Evolutionary conservation across 2,797 vertebrate genomes (phyloP), one percentile per base, ranked within the genome.

Genomic region (Vireo griseus): DNA sequence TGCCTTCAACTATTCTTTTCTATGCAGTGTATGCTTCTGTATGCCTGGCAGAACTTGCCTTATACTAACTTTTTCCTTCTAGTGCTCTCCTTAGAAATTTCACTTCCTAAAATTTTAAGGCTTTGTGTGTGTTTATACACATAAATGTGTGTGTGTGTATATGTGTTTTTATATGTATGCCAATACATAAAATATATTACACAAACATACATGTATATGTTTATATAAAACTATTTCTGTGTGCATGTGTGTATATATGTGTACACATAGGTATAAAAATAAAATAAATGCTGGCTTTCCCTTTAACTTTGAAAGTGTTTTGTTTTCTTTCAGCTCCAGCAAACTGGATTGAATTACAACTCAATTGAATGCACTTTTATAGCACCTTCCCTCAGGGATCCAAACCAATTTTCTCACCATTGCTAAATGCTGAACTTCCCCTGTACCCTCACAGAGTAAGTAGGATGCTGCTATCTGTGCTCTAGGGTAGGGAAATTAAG

Each of bases 381-480:
- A 72, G 58, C 79, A 86, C 76, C 66, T 92, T 92, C 92, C 82
- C 89, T 94, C 54, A 29, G 89, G 82, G 73, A 80, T 78, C 51
- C 81, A 55, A 96, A 94, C 11, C 69, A 66, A 88, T 94, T 95
- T 96, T 93, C 87, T 91, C 74, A 73, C 48, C 75, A 16, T 55
- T 88, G 44, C 85, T 86, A 94, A 94, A 75, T 35, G 86, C 74
- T 78, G 93, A 90, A 84, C 86, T 90, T 95, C 40, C 58, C 63
- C 73, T 90, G 10, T 29, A 33, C 15, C 8, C 68, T 92, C 0
- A 0, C 19, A 47, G 75, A 69, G 62, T 80, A 58, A 59, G 84
- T 54, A 59, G 62, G 67, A 58, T 91, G 5, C 62, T 55, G 51
- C 71, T 84, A 1, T 86, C 47, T 59, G 24, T 77, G 51, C 62